Evolutionary conservation across 2,113 vertebrate genomes (phyloP).

Genomic region (Parus major): DNA sequence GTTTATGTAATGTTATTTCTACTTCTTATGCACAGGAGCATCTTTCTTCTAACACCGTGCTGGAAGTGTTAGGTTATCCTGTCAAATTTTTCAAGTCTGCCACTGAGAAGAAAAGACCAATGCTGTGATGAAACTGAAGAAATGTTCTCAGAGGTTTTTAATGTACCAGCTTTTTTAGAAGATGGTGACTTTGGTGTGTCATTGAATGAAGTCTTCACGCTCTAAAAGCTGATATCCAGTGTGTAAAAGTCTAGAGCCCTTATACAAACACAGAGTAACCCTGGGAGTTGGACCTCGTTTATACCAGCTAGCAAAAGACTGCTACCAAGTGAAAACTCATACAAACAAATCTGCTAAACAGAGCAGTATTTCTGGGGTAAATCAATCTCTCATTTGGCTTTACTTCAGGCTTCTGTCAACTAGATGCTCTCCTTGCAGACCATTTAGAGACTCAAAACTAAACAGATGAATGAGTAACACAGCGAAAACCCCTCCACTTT

Average conservation of each 20-base stretch:
- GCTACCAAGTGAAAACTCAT: slow-evolving; percentile 32
- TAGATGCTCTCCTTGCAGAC: background rate
- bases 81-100: slow-evolving; percentile 50
- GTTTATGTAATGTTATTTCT: slow-evolving; percentile 28
- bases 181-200: background rate
- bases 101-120: slow-evolving; percentile 44
- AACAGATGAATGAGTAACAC: background rate
- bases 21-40: slow-evolving; percentile 44
- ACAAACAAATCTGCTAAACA: background rate
- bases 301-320: background rate
- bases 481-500: background rate
- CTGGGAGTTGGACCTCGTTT: slow-evolving; percentile 15
- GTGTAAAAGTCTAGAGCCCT: background rate
- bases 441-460: slow-evolving; percentile 5
- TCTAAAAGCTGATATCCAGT: background rate
- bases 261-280: background rate
- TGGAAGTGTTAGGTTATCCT: slow-evolving; percentile 49
- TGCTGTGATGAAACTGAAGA: slow-evolving; percentile 35
- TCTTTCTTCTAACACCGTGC: background rate
- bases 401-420: background rate
- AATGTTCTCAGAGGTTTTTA: slow-evolving; percentile 26
- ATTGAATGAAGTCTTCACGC: slow-evolving; percentile 7
- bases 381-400: slow-evolving; percentile 26
- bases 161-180: slow-evolving; percentile 12
- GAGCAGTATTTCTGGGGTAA: background rate